phyloP scores from a whole-genome alignment of 2,888 invertebrate species.

The Lutraria lutraria region DNA sequence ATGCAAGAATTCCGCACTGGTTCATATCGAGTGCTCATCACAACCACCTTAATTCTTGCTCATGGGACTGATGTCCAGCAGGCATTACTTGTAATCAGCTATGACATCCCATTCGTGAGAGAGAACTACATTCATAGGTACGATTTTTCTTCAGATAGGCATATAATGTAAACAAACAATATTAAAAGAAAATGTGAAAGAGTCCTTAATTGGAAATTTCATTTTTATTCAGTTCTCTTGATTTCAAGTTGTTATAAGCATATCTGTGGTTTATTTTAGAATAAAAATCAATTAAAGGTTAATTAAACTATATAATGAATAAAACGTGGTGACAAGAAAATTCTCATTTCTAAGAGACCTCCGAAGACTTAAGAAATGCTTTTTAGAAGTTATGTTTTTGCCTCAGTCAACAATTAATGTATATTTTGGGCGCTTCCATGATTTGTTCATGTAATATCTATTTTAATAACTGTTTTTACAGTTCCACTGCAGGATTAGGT shows the following conservation, averaged over 20 bases:
- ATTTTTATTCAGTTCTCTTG: neutral
- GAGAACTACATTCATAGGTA: conserved; percentile 99
- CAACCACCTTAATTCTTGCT: conserved; percentile 98
- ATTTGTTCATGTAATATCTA: too few species aligned
- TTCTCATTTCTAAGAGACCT: too few species aligned
- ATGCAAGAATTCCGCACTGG: conserved; percentile 99
- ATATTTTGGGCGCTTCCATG: too few species aligned
- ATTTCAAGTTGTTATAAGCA: neutral
- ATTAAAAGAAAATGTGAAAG: too few species aligned
- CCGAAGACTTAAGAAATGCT: too few species aligned
- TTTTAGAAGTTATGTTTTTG: too few species aligned
- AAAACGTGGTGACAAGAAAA: too few species aligned
- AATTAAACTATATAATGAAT: neutral
- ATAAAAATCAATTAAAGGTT: neutral
- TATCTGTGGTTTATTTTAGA: neutral
- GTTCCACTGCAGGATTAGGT: conserved; percentile 94
- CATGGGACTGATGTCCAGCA: conserved; percentile 99
- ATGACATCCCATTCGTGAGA: conserved; percentile 99
- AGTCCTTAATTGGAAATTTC: too few species aligned
- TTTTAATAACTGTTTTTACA: neutral
- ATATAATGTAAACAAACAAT: neutral
- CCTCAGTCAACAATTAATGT: too few species aligned
- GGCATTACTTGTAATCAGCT: conserved; percentile 99
- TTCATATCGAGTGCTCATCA: conserved; percentile 98
- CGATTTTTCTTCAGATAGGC: neutral